A percentile compares a stretch with the other conserved stretches of the same genome.
These are phyloP conservation scores for Odontothrips loti DNA, from an alignment of 2,888 invertebrate species.

Conservation along the genomic window DNA sequence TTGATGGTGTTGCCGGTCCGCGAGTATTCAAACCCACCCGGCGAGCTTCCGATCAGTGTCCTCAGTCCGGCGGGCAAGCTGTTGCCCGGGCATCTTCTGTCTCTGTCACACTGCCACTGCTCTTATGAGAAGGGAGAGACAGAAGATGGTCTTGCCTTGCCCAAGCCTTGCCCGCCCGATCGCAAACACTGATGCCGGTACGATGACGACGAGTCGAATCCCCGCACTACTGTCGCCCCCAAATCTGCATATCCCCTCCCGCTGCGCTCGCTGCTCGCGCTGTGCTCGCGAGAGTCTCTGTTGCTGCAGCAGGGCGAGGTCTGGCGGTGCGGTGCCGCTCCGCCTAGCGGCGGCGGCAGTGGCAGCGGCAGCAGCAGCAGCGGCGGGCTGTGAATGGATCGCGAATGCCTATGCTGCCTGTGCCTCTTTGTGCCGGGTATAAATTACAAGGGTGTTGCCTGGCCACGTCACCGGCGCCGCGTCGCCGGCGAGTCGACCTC, in stretches of 20 bases:
- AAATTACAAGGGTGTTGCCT: conserved; percentile 19
- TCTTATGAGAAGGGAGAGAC: no score
- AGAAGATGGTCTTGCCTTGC: no score
- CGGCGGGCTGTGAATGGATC: neutral
- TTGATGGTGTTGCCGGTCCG: no score
- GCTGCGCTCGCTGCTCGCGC: neutral
- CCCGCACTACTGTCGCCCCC: neutral
- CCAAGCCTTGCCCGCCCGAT: no score
- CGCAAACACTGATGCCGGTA: no score
- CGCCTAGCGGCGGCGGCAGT: neutral
- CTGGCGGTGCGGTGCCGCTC: neutral
- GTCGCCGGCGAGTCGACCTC: neutral
- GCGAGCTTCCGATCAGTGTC: no score
- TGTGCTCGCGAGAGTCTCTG: neutral
- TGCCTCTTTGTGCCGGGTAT: neutral
- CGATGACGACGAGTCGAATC: no score
- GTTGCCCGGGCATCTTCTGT: no score
- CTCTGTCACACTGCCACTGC: no score
- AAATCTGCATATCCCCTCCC: neutral
- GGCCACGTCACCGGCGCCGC: neutral
- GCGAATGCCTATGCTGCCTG: conserved; percentile 7
- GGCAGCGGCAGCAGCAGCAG: no score
- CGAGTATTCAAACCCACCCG: no score
- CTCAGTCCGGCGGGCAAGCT: no score
- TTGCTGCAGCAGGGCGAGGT: neutral